Percentiles rank a stretch among this genome's conserved stretches.
Conservation (phyloP, 92 coral and sea anemone species). For the Meandrina meandrites region DNA sequence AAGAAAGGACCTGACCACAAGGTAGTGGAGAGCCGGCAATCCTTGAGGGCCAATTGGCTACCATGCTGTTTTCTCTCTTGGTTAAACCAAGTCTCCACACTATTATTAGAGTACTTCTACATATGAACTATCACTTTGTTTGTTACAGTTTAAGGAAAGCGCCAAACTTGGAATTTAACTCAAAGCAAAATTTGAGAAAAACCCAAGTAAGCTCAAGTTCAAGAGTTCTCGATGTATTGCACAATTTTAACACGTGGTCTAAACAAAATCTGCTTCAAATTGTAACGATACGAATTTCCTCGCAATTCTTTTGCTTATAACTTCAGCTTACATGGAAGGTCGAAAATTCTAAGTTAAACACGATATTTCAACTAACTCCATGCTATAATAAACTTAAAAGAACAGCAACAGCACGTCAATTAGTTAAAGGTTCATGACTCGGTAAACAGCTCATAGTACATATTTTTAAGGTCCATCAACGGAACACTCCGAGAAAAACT, state of each 20-base stretch:
- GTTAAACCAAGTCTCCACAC: too few species aligned
- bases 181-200: not conserved
- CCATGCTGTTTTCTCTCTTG: too few species aligned
- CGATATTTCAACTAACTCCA: not conserved
- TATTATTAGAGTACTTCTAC: not conserved
- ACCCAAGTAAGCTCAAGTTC: not conserved
- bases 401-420: not conserved
- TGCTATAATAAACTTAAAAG: not conserved
- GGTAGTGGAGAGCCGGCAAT: too few species aligned
- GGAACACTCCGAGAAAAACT: not conserved
- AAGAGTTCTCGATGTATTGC: not conserved
- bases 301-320: not conserved
- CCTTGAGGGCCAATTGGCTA: too few species aligned
- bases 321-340: not conserved
- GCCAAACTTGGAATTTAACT: not conserved
- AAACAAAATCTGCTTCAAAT: not conserved
- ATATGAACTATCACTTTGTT: not conserved
- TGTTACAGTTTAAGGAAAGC: not conserved
- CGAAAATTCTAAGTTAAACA: not conserved
- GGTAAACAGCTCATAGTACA: not conserved
- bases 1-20: too few species aligned
- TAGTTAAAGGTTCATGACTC: not conserved
- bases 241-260: slow-evolving; percentile 7
- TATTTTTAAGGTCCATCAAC: not conserved
- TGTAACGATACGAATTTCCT: not conserved